phyloP scores from a whole-genome alignment of 2,888 invertebrate species.

The Caenorhabditis doughertyi region DNA sequence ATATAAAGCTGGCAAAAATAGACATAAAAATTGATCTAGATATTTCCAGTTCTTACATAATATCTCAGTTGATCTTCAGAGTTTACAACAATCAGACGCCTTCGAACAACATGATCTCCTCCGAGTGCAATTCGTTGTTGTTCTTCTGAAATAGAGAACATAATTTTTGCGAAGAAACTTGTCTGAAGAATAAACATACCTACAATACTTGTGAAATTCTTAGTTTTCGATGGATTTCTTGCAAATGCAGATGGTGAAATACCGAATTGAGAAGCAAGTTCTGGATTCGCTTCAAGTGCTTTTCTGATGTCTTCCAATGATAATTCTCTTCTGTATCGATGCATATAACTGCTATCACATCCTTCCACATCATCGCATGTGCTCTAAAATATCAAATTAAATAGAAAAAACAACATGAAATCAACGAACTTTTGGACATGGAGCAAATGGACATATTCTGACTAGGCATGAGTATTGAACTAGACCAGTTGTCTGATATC shows the following conservation, averaged over 20 bases:
- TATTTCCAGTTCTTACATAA: constrained; percentile 70
- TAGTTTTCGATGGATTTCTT: constrained; percentile 35
- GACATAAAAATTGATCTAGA: constrained; percentile 30
- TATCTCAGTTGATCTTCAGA: constrained; percentile 80
- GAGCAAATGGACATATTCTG: constrained; percentile 81
- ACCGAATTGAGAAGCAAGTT: constrained; percentile 77
- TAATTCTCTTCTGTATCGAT: constrained; percentile 63
- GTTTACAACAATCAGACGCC: constrained; percentile 81
- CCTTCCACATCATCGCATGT: constrained; percentile 80
- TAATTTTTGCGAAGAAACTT: too few relatives aligned
- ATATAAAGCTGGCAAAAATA: constrained; percentile 50
- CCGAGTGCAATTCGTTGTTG: constrained; percentile 80
- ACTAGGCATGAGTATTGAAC: constrained; percentile 82
- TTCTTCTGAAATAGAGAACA: constrained; percentile 73
- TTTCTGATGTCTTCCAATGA: constrained; percentile 70
- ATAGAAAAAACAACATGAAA: background rate
- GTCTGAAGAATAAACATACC: constrained; percentile 39
- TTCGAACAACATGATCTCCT: constrained; percentile 81
- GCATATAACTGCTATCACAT: constrained; percentile 71
- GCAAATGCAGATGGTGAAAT: constrained; percentile 67
- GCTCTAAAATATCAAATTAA: constrained; percentile 57
- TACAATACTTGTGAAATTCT: constrained; percentile 54
- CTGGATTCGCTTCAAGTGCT: constrained; percentile 79
- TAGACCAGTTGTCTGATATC: constrained; percentile 83
- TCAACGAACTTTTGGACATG: constrained; percentile 76